Conservation (phyloP, 2,797 vertebrate species). For the Anguilla pacifica region DNA sequence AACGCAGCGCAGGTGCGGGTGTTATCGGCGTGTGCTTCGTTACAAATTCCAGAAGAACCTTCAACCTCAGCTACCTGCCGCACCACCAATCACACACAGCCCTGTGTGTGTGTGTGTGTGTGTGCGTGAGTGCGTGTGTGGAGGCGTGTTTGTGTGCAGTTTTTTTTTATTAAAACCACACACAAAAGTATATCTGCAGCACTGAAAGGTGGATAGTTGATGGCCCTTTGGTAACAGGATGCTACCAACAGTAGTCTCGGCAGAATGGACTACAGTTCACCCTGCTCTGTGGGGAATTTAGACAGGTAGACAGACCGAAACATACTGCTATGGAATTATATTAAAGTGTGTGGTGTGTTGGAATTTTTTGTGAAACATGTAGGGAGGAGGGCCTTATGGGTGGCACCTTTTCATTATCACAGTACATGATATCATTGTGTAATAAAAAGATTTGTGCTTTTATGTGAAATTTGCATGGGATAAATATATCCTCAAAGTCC, state of each 20-base stretch:
- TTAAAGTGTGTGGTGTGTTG: neutral
- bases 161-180: neutral
- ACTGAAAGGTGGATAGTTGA: neutral
- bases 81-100: neutral
- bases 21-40: conserved; percentile 74
- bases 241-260: neutral
- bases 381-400: neutral
- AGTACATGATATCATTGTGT: neutral
- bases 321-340: neutral
- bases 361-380: neutral
- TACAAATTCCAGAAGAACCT: conserved; percentile 65
- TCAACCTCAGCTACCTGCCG: conserved; percentile 36
- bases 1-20: conserved; percentile 73
- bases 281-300: neutral
- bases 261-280: neutral
- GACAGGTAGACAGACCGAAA: neutral
- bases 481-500: neutral
- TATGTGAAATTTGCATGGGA: too few relatives aligned
- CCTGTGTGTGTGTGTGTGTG: neutral
- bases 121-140: too few relatives aligned
- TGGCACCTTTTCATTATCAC: neutral
- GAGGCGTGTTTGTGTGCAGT: neutral
- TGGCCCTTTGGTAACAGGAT: neutral
- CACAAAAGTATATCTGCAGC: neutral
- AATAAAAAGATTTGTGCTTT: neutral